These are phyloP conservation scores for Aculops lycopersici DNA, from an alignment of 1,140 invertebrate species.

Conservation along the genomic window DNA sequence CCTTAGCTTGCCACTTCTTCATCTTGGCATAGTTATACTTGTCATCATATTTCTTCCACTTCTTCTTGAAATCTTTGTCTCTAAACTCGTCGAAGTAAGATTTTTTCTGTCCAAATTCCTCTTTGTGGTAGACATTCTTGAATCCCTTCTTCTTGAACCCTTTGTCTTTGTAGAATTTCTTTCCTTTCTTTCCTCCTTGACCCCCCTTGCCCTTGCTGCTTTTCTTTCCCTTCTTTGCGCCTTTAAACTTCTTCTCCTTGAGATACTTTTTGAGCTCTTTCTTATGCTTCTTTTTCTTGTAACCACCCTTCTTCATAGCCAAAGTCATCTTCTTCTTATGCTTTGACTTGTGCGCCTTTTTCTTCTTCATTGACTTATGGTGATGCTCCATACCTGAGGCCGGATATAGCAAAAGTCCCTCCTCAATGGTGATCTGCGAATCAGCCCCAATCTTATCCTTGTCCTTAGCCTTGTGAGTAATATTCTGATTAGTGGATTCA, in stretches of 20 bases:
- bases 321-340: neutral
- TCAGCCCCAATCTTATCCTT: neutral
- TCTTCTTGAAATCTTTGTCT: slow-evolving; percentile 11
- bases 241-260: neutral
- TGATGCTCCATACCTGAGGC: neutral
- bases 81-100: slow-evolving; percentile 11
- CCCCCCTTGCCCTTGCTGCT: neutral
- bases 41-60: slow-evolving; percentile 9
- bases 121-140: slow-evolving; percentile 12
- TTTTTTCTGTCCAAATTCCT: slow-evolving; percentile 11
- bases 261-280: neutral
- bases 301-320: neutral
- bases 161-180: slow-evolving; percentile 9
- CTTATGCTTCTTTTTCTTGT: neutral
- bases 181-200: slow-evolving; percentile 4
- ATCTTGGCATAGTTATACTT: slow-evolving; percentile 1
- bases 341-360: neutral
- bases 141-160: slow-evolving; percentile 9
- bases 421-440: neutral
- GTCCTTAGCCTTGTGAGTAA: no score
- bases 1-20: slow-evolving; percentile 1
- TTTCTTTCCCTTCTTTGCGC: neutral
- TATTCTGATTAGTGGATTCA: no score
- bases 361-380: neutral
- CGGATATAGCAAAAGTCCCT: neutral